These are phyloP conservation scores for Teleogryllus occipitalis DNA, from an alignment of 1,140 invertebrate genomes.

Conservation along the genomic window DNA sequence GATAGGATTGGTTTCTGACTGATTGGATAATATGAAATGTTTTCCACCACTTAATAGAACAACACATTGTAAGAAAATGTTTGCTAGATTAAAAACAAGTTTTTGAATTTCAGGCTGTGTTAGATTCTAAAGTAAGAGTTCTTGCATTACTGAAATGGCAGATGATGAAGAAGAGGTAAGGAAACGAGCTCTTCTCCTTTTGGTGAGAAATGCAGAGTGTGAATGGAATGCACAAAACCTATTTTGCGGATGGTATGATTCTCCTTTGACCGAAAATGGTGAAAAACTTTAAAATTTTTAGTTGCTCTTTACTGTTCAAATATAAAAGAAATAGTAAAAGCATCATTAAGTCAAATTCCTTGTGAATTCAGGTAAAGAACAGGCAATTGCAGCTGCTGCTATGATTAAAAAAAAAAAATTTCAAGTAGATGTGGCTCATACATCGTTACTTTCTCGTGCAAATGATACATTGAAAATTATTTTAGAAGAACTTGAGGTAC, in stretches of 20 bases:
- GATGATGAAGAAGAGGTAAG: not conserved
- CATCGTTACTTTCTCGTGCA: constrained; percentile 56
- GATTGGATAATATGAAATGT: too few relatives aligned
- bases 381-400: constrained; percentile 42
- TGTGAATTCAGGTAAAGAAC: constrained; percentile 34
- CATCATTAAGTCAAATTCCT: not conserved
- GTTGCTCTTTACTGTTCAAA: not conserved
- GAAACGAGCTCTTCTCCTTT: constrained; percentile 33
- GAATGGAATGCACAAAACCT: constrained; percentile 48
- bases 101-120: too few relatives aligned
- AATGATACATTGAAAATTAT: constrained; percentile 53
- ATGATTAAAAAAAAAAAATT: constrained; percentile 44
- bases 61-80: too few relatives aligned
- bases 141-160: too few relatives aligned
- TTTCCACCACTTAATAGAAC: too few relatives aligned
- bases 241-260: constrained; percentile 49
- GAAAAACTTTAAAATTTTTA: not conserved
- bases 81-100: too few relatives aligned
- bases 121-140: too few relatives aligned
- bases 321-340: not conserved
- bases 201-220: constrained; percentile 50
- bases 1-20: too few relatives aligned
- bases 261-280: constrained; percentile 36
- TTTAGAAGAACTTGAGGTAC: constrained; percentile 47
- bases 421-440: constrained; percentile 54